Evolutionary conservation across 1,140 invertebrate genomes (phyloP), one percentile per base, ranked within the genome.

Genomic region (Andricus grossulariae): DNA sequence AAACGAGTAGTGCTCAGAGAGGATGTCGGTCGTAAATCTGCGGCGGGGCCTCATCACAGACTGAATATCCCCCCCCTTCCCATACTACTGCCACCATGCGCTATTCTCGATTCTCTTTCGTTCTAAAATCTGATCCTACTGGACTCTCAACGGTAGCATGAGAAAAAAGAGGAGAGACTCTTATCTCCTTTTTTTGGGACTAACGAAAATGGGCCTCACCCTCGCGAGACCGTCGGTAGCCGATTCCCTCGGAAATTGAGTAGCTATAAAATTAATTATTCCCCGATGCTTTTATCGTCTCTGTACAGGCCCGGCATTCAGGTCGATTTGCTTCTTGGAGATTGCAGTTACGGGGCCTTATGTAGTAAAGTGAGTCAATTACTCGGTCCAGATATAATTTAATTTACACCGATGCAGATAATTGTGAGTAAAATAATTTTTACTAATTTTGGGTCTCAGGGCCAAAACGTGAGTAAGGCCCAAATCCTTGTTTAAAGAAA

Each of bases 231-330:
- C 80, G 82, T 85, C 90, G 87, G 90, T 91, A 91, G 90, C 88
- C 86, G 88, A 90, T 90, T 90, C 89, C 86, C 84, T 88, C 86
- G 88, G 87, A 90, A 91, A 91, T 91, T 91, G 90, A 91, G 87
- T 89, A 90, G 89, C 90, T 90, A 91, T 91, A 91, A 91, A 91
- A 91, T 91, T 91, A 91, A 91, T 91, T 91, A 91, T 91, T 89
- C 85, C 82, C 81, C 86, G 25, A 86, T 90, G 86, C 88, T 90
- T n/a, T 91, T 90, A 91, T 89, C 88, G 87, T 85, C 77, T 81
- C 82, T 73, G 73, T 76, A 49, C 75, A 74, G 75, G 73, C 74
- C 72, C 76, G 60, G 82, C 79, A 81, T 84, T 80, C 82, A 82
- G 83, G 76, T 84, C 83, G 82, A 84, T 83, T 82, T 84, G 78